phyloP scores from a whole-genome alignment of 2,797 vertebrate species.

The Phaenicophaeus curvirostris region DNA sequence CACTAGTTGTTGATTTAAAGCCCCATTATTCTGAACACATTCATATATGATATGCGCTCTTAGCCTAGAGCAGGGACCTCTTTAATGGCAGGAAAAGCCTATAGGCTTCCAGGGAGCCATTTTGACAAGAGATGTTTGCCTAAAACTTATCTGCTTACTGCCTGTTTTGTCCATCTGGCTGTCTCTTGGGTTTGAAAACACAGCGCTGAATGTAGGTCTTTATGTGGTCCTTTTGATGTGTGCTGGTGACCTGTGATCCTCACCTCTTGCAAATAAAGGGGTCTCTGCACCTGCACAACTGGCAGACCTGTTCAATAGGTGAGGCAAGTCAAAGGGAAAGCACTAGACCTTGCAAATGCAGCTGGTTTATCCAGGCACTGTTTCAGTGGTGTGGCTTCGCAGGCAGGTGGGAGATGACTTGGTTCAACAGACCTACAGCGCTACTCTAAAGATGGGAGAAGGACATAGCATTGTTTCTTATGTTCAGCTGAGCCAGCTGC shows the following conservation, averaged over 20 bases:
- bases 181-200: slow-evolving; percentile 19
- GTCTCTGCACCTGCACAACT: not conserved
- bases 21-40: not conserved
- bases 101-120: slow-evolving; percentile 23
- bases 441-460: not conserved
- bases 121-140: slow-evolving; percentile 9
- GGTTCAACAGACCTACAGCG: not conserved
- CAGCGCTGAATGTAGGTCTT: slow-evolving; percentile 28
- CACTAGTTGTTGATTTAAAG: slow-evolving; percentile 15
- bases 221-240: slow-evolving; percentile 54
- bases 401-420: not conserved
- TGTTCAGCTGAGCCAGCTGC: not conserved
- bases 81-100: slow-evolving; percentile 39
- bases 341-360: not conserved
- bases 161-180: slow-evolving; percentile 16
- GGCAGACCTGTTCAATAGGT: not conserved
- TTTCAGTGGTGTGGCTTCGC: not conserved
- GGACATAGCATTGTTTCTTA: not conserved
- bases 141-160: slow-evolving; percentile 31
- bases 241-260: slow-evolving; percentile 51
- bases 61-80: slow-evolving; percentile 6
- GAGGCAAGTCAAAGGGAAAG: not conserved
- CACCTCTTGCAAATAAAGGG: slow-evolving; percentile 11
- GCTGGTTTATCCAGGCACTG: not conserved
- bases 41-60: not conserved